Base-by-base conservation (phyloP, 2,888 invertebrate species). In the Monochamus alternatus region DNA sequence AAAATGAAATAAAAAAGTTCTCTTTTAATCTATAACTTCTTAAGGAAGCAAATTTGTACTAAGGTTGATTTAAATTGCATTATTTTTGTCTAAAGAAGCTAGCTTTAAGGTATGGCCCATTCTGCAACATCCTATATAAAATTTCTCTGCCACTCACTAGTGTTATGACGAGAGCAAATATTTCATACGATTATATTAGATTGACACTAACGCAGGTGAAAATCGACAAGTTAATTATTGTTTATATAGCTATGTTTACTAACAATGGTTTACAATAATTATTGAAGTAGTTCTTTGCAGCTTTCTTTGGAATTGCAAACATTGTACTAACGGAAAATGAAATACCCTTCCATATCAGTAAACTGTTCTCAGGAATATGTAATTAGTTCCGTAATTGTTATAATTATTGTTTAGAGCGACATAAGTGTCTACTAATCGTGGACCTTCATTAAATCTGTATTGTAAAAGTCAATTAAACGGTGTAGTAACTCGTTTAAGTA, bases 361-460 rank as follows among this genome's bases (percentile, higher is more conserved):
- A 38, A 8, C 43, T 9, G 63, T 63, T 63, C 63, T 14, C 44
- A 63, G 14, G 22, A 8, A n/a, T 5, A 22, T 44, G 43, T 44
- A 63, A 55, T 44, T 63, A 43, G 14, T 44, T 43, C n/a, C 14
- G 38, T 63, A 63, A 63, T 63, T 63, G 60, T 62, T 62, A 62
- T 38, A 63, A 63, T 63, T 63, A 44, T 63, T 63, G 31, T 9
- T 44, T 43, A 22, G 43, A 63, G n/a, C 14, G 22, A 7, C 63
- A 63, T 63, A 44, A 63, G 22, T 43, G 63, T n/a, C 43, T 44
- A 43, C n/a, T 63, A 63, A 63, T 63, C 63, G 44, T 43, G 43
- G 44, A 14, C 63, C 44, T 63, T 63, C 44, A 63, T 63, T 63
- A 22, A n/a, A 14, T 22, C 14, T 62, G 3, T 14, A 63, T 63